phyloP scores from a whole-genome alignment of 1,140 invertebrate genomes.

The Brachionus koreanus region DNA sequence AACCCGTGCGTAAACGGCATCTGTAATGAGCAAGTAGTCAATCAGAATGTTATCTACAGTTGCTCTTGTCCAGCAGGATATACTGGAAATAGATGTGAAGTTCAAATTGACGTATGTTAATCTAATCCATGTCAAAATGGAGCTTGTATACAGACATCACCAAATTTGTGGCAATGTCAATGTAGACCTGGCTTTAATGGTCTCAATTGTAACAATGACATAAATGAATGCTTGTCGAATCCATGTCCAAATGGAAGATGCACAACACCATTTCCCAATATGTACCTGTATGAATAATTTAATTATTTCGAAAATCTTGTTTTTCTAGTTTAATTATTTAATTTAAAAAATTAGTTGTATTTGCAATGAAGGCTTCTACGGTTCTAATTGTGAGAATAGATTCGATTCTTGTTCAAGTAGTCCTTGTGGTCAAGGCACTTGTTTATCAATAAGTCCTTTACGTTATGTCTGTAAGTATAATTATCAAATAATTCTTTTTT shows the following conservation, averaged over 20 bases:
- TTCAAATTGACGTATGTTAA: slow-evolving; percentile 44
- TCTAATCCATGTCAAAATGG: slow-evolving; percentile 60
- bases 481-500: not conserved
- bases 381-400: slow-evolving; percentile 45
- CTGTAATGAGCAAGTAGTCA: slow-evolving; percentile 46
- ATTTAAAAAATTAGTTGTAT: slow-evolving; percentile 39
- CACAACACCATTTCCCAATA: slow-evolving; percentile 37
- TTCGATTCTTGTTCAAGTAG: slow-evolving; percentile 27
- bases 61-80: slow-evolving; percentile 49
- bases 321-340: not conserved
- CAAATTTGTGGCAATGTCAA: slow-evolving; percentile 44
- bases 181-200: slow-evolving; percentile 41
- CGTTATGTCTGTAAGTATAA: slow-evolving; percentile 5
- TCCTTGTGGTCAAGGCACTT: slow-evolving; percentile 40
- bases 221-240: slow-evolving; percentile 53
- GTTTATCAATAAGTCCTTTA: not conserved
- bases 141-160: slow-evolving; percentile 61
- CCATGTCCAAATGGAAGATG: slow-evolving; percentile 68
- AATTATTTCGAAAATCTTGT: too few species aligned
- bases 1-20: slow-evolving; percentile 46
- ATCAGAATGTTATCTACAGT: slow-evolving; percentile 45
- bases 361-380: slow-evolving; percentile 45
- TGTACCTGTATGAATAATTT: slow-evolving; percentile 35
- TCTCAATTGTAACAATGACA: slow-evolving; percentile 44
- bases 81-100: slow-evolving; percentile 48